Evolutionary conservation across 2,888 invertebrate genomes (phyloP).

Genomic region (Napeogenes sylphis): DNA sequence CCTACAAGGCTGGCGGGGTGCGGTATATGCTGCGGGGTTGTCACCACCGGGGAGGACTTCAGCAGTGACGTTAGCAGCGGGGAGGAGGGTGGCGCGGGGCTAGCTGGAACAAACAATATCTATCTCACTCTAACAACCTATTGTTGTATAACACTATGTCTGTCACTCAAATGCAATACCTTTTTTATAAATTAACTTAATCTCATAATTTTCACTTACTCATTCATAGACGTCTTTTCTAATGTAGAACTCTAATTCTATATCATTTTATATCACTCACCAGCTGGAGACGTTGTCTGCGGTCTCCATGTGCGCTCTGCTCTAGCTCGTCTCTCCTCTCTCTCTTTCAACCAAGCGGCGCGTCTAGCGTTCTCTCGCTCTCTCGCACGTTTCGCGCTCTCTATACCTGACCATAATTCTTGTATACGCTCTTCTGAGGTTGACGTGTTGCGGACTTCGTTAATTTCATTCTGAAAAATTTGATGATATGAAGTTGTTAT

Average conservation of each 20-base stretch:
- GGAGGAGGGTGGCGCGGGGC: conserved; percentile 76
- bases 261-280: conserved; percentile 54
- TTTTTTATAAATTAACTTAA: conserved; percentile 56
- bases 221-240: conserved; percentile 58
- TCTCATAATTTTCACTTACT: conserved; percentile 76
- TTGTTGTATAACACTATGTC: conserved; percentile 79
- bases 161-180: conserved; percentile 82
- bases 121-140: conserved; percentile 51
- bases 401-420: conserved; percentile 85
- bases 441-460: conserved; percentile 63
- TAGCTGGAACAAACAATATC: conserved; percentile 36
- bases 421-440: conserved; percentile 84
- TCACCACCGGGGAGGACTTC: conserved; percentile 77
- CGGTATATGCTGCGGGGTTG: conserved; percentile 65
- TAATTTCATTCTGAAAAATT: conserved; percentile 62
- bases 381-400: conserved; percentile 83
- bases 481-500: neutral
- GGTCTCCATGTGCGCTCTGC: conserved; percentile 80
- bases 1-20: conserved; percentile 67
- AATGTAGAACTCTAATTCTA: conserved; percentile 50
- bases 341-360: conserved; percentile 79
- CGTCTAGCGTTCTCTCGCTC: conserved; percentile 82
- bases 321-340: conserved; percentile 81
- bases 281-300: conserved; percentile 22
- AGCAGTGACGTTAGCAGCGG: conserved; percentile 90